A percentile compares a stretch with the other conserved stretches of the same genome.
Evolutionary conservation across 1,140 invertebrate species (phyloP).

Genomic region (Vollenhovia emeryi): DNA sequence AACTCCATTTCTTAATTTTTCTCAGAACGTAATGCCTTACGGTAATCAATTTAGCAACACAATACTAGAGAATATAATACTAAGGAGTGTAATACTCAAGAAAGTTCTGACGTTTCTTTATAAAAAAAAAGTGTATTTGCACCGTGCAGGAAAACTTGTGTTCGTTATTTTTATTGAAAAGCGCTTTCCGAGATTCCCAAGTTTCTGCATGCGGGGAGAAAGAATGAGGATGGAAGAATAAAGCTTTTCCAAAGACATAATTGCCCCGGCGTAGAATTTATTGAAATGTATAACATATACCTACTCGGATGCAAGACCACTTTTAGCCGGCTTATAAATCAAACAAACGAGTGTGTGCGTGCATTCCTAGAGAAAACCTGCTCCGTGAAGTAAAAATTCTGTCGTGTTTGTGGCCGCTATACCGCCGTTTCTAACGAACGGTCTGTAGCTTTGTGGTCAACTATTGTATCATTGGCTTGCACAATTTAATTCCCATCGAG

Average conservation of each 20-base stretch:
- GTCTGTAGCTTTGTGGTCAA: not conserved
- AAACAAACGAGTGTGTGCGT: constrained; percentile 68
- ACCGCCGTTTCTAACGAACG: constrained; percentile 63
- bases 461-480: constrained; percentile 13
- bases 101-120: not conserved
- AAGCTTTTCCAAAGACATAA: constrained; percentile 19
- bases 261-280: constrained; percentile 21
- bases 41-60: not conserved
- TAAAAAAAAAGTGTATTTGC: not conserved
- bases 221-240: too few species aligned
- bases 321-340: constrained; percentile 76
- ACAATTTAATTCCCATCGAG: constrained; percentile 22
- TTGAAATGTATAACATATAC: constrained; percentile 74
- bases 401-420: constrained; percentile 34
- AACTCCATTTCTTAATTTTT: not conserved
- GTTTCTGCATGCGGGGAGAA: not conserved
- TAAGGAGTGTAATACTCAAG: too few species aligned
- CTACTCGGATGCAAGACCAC: constrained; percentile 72
- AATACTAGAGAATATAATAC: too few species aligned
- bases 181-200: not conserved
- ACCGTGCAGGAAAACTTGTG: not conserved
- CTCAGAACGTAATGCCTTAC: not conserved
- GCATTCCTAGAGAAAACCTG: constrained; percentile 80
- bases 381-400: constrained; percentile 64
- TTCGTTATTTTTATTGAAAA: not conserved